Evolutionary conservation across 2,888 invertebrate genomes (phyloP), one percentile per base, ranked within the genome.

Genomic region (Nezara viridula): DNA sequence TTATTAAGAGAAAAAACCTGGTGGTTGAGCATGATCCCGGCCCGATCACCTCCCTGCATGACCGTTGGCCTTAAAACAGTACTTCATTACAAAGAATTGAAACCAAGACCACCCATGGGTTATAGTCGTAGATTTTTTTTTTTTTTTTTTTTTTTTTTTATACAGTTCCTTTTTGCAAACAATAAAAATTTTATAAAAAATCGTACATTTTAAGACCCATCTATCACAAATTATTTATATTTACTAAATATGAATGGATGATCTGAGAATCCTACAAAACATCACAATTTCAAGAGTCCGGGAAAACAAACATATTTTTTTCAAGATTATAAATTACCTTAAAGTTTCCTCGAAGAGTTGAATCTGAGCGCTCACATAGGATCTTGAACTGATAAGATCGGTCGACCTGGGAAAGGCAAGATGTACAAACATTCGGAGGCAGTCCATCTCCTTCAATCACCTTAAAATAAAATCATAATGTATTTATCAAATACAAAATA

Each of bases 381-480:
- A 91, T 88, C 90, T 91, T 91, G 88, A 91, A 91, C 85, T 91
- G 90, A 60, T 91, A 91, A 24, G 91, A 91, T 47, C 91, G 89
- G 55, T 91, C 91, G 24, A 91, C 91, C 89, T 91, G 91, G 24
- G 91, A 88, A 49, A 91, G 86, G 47, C 91, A 91, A 50, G 90
- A 88, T 14, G 90, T 88, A 77, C 91, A 91, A 19, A 91, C 91
- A 47, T 90, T 90, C 16, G 90, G 88, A 9, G 91, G 91, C 50
- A 91, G 89, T 6, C 91, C 91, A 88, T 91, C 91, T 32, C 91
- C 91, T 90, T 91, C 91, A 44, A 88, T 89, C 47, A 91, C 89
- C 90, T 91, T 44, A 14, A 81, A 81, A 44, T 10, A 44, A 77
- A 27, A 27, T 27, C 5, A 60, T 60, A 21, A 60, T 32, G 1